Conservation (phyloP, 2,113 vertebrate genomes). For the Physeter macrocephalus region DNA sequence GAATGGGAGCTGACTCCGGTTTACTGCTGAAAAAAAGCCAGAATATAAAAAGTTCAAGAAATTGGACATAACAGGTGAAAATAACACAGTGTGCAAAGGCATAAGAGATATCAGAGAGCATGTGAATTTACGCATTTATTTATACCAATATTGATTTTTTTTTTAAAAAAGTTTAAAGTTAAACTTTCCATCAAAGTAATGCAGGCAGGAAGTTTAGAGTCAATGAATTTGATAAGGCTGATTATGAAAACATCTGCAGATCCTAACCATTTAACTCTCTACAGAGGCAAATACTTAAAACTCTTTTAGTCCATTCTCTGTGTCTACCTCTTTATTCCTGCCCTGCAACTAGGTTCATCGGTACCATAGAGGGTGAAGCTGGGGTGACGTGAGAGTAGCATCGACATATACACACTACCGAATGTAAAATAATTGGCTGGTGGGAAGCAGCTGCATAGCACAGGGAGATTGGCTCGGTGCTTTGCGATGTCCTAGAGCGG, state of each 20-base stretch:
- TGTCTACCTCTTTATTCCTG: too few species aligned
- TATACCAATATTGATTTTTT: not conserved
- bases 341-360: too few species aligned
- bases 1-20: not conserved
- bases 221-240: not conserved
- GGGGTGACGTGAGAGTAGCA: too few species aligned
- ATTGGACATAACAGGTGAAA: not conserved
- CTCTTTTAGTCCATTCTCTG: not conserved
- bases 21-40: not conserved
- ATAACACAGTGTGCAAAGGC: not conserved
- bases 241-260: not conserved
- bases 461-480: too few species aligned
- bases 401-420: too few species aligned
- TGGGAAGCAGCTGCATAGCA: too few species aligned
- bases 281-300: not conserved
- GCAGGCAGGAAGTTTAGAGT: not conserved
- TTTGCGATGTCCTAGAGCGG: too few species aligned
- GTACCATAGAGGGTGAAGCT: too few species aligned
- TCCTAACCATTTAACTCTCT: not conserved
- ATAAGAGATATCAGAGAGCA: not conserved
- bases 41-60: not conserved
- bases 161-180: not conserved
- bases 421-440: too few species aligned
- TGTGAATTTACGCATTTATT: not conserved
- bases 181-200: constrained; percentile 4